These are phyloP conservation scores for Automeris io DNA, from an alignment of 2,888 invertebrate species.

Conservation along the genomic window DNA sequence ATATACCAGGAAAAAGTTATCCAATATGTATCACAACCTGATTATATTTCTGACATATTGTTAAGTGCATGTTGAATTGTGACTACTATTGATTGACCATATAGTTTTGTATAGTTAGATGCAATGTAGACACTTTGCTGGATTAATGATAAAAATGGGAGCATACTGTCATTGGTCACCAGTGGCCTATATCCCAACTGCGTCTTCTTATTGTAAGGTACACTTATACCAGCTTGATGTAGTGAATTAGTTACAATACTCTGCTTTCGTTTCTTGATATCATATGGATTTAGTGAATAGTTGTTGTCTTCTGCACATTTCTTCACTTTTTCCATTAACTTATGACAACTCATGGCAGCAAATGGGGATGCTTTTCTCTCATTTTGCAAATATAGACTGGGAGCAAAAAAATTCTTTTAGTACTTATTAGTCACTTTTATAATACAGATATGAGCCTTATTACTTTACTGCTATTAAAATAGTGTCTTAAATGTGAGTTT, in stretches of 20 bases:
- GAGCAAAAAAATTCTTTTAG: constrained; percentile 13
- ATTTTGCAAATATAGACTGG: constrained; percentile 70
- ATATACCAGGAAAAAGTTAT: no score
- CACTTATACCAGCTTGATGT: constrained; percentile 89
- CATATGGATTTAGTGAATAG: constrained; percentile 74
- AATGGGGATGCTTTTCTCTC: constrained; percentile 79
- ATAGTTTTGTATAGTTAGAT: no score
- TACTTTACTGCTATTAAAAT: neutral
- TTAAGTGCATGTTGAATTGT: no score
- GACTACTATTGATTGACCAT: no score
- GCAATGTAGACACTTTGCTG: no score
- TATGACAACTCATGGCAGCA: constrained; percentile 75
- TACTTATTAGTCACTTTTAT: no score
- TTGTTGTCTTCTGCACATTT: constrained; percentile 78
- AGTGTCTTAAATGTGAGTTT: no score
- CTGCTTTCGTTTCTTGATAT: constrained; percentile 78
- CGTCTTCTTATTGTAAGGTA: constrained; percentile 88
- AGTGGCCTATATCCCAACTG: constrained; percentile 90
- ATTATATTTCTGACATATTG: no score
- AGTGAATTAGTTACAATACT: constrained; percentile 83
- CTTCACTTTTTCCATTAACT: constrained; percentile 79
- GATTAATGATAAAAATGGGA: no score
- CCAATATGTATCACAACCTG: no score
- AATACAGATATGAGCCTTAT: no score
- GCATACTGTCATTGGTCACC: constrained; percentile 79